A percentile compares a stretch with the other conserved stretches of the same genome.
Conservation (phyloP, 1,140 invertebrate species). For the Drosophila kikkawai region DNA sequence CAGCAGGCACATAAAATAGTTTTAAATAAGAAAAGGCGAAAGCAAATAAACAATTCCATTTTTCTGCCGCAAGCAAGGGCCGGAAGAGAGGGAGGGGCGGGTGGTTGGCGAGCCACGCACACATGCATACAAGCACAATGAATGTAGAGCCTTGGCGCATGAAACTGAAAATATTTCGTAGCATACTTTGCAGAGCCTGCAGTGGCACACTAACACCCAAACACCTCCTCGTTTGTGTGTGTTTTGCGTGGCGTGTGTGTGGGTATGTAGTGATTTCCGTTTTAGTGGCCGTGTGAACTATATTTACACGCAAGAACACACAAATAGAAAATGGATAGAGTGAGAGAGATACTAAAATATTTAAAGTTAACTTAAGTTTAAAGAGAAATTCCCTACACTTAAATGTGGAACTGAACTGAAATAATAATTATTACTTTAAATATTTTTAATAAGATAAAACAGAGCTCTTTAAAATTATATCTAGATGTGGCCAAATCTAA, state of each 20-base stretch:
- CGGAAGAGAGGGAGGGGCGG: slow-evolving; percentile 1
- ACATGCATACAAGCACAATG: slow-evolving; percentile 53
- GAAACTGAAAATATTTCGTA: slow-evolving; percentile 80
- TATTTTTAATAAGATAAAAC: too few species aligned
- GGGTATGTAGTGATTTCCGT: slow-evolving; percentile 57
- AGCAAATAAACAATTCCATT: slow-evolving; percentile 83
- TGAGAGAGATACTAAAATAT: slow-evolving; percentile 12
- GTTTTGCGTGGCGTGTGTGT: slow-evolving; percentile 7
- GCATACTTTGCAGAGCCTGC: slow-evolving; percentile 74
- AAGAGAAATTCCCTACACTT: neutral
- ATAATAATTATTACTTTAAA: neutral
- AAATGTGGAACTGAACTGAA: neutral
- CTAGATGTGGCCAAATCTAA: neutral
- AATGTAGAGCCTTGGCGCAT: slow-evolving; percentile 73
- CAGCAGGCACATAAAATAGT: slow-evolving; percentile 82
- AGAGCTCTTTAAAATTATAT: neutral
- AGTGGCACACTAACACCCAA: slow-evolving; percentile 72
- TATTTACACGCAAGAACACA: slow-evolving; percentile 60
- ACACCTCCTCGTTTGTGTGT: slow-evolving; percentile 5
- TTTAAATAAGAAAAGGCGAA: slow-evolving; percentile 83
- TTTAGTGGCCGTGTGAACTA: slow-evolving; percentile 80
- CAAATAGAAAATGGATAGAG: neutral
- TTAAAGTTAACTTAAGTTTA: slow-evolving; percentile 21
- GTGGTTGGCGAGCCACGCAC: slow-evolving; percentile 53
- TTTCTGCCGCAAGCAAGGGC: slow-evolving; percentile 44